These are phyloP conservation scores for Drosophila subpulchrella DNA, from an alignment of 1,140 invertebrate genomes.

Conservation along the genomic window DNA sequence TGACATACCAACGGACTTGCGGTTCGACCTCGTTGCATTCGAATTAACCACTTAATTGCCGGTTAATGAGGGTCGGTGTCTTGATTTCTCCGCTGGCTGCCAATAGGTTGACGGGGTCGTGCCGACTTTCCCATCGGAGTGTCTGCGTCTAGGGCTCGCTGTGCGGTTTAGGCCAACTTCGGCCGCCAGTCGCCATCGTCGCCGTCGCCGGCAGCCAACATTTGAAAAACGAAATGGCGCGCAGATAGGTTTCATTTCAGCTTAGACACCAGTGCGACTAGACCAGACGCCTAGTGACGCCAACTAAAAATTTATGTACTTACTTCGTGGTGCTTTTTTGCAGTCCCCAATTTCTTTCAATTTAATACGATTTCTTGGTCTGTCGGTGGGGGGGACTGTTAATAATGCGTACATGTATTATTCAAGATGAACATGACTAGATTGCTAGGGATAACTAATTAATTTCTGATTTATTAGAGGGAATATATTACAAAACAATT, in stretches of 20 bases:
- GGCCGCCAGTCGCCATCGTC: slow-evolving; percentile 70
- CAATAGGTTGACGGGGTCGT: slow-evolving; percentile 44
- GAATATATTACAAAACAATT: neutral
- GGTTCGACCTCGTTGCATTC: slow-evolving; percentile 20
- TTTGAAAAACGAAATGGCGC: slow-evolving; percentile 74
- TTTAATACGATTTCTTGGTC: slow-evolving; percentile 48
- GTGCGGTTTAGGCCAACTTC: slow-evolving; percentile 68
- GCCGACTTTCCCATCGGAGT: slow-evolving; percentile 42
- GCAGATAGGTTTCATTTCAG: slow-evolving; percentile 76
- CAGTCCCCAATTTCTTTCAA: slow-evolving; percentile 50
- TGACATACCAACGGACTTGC: neutral
- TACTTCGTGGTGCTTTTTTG: slow-evolving; percentile 52
- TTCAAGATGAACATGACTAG: slow-evolving; percentile 6
- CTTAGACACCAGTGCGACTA: slow-evolving; percentile 76
- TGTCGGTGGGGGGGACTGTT: neutral
- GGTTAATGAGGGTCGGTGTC: slow-evolving; percentile 33
- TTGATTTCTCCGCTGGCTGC: slow-evolving; percentile 35
- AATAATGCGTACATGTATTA: slow-evolving; percentile 17
- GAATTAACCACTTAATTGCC: slow-evolving; percentile 32
- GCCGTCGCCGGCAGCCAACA: slow-evolving; percentile 68
- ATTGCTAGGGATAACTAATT: neutral
- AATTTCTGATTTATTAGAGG: neutral
- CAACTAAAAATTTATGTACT: slow-evolving; percentile 74
- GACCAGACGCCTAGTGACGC: slow-evolving; percentile 77
- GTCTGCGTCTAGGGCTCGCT: slow-evolving; percentile 15